These are phyloP conservation scores for Dolichopus griseipennis DNA, from an alignment of 2,888 invertebrate species.

Conservation along the genomic window DNA sequence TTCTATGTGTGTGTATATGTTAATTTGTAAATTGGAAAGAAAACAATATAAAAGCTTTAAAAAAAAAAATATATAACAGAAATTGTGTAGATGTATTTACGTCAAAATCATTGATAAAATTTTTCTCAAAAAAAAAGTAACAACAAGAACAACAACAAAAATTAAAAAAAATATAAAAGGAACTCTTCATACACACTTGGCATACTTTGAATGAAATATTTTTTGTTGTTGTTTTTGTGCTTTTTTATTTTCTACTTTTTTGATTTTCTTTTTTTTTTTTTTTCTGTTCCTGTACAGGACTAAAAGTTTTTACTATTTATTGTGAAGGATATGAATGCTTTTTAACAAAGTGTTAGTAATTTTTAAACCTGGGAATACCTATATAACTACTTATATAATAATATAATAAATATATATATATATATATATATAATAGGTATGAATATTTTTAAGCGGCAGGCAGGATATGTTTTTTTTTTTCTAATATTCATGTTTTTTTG, in stretches of 20 bases:
- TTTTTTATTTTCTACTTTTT: not conserved
- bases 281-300: too few species aligned
- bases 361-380: not conserved
- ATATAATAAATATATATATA: too few species aligned
- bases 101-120: constrained; percentile 4
- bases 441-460: too few species aligned
- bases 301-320: too few species aligned
- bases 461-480: too few species aligned
- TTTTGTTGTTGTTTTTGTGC: not conserved
- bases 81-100: not conserved
- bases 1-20: too few species aligned
- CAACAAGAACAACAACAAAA: too few species aligned
- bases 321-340: not conserved
- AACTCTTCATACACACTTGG: not conserved
- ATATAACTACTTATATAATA: too few species aligned
- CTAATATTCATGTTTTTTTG: too few species aligned
- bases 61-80: not conserved
- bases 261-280: not conserved
- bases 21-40: not conserved
- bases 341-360: not conserved
- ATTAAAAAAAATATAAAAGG: too few species aligned
- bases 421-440: too few species aligned
- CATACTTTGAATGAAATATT: not conserved
- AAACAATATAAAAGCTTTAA: not conserved
- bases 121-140: not conserved